Percentiles rank a stretch among this genome's conserved stretches.
These are phyloP conservation scores for Scarus forsteni DNA, from an alignment of 2,797 vertebrate genomes.

Conservation along the genomic window DNA sequence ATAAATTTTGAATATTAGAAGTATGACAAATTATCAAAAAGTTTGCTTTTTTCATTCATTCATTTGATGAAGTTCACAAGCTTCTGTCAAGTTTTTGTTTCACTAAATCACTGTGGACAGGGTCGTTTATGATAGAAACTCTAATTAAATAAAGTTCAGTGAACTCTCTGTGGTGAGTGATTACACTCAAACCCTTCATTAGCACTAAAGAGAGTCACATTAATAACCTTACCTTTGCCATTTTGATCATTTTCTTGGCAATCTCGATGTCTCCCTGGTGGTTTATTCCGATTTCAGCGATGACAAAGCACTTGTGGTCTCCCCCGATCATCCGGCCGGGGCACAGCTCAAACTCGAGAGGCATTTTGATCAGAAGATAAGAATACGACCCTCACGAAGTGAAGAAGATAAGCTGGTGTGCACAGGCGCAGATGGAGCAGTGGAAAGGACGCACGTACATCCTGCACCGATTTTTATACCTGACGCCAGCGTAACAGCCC, in stretches of 20 bases:
- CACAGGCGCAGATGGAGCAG: background rate
- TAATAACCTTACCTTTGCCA: constrained; percentile 86
- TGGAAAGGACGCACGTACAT: background rate
- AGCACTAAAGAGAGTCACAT: no score
- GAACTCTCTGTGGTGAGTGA: no score
- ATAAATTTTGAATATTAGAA: no score
- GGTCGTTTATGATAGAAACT: no score
- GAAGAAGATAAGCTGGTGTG: background rate
- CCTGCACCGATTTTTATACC: constrained; percentile 30
- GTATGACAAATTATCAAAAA: no score
- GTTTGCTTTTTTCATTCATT: no score
- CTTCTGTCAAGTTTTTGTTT: no score
- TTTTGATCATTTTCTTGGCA: constrained; percentile 93
- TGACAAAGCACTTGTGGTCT: constrained; percentile 90
- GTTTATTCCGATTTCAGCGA: constrained; percentile 95
- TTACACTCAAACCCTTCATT: no score
- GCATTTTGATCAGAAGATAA: constrained; percentile 74
- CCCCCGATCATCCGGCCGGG: constrained; percentile 88
- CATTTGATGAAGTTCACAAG: no score
- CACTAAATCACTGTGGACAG: no score
- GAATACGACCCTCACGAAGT: background rate
- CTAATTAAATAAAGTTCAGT: no score
- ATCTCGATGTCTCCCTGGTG: constrained; percentile 92
- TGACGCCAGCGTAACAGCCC: background rate
- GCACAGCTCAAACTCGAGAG: constrained; percentile 88